phyloP scores from a whole-genome alignment of 2,797 vertebrate genomes.

The Hylomyscus alleni region DNA sequence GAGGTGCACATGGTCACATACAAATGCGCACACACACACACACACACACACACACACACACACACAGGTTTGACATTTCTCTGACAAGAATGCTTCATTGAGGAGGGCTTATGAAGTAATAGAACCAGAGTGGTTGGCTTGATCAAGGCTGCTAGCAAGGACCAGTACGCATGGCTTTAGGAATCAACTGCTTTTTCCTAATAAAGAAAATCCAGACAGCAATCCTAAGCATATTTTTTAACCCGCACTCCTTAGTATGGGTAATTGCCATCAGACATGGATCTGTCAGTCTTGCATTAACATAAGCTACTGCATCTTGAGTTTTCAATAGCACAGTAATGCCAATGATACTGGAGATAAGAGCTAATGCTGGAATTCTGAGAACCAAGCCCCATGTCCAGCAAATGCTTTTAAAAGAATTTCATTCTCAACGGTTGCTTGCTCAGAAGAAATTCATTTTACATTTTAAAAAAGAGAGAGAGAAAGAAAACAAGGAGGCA shows the following conservation, averaged over 20 bases:
- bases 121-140: slow-evolving; percentile 83
- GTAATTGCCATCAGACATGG: slow-evolving; percentile 86
- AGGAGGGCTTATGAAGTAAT: slow-evolving; percentile 10
- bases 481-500: slow-evolving; percentile 49
- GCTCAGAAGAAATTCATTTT: slow-evolving; percentile 80
- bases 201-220: slow-evolving; percentile 84
- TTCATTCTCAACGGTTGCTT: slow-evolving; percentile 73
- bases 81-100: slow-evolving; percentile 52
- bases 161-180: slow-evolving; percentile 73
- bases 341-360: slow-evolving; percentile 79
- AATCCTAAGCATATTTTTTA: slow-evolving; percentile 88
- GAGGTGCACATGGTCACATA: background rate
- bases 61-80: background rate
- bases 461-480: slow-evolving; percentile 19
- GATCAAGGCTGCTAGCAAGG: slow-evolving; percentile 69
- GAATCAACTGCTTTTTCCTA: slow-evolving; percentile 81
- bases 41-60: too few species aligned
- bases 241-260: slow-evolving; percentile 76
- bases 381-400: slow-evolving; percentile 60
- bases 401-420: slow-evolving; percentile 82
- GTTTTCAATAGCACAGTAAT: slow-evolving; percentile 80
- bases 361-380: slow-evolving; percentile 82
- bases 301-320: slow-evolving; percentile 82
- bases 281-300: slow-evolving; percentile 87
- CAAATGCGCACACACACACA: too few species aligned